These are phyloP conservation scores for Sebastes flavidus DNA, from an alignment of 2,797 vertebrate species.

Conservation along the genomic window DNA sequence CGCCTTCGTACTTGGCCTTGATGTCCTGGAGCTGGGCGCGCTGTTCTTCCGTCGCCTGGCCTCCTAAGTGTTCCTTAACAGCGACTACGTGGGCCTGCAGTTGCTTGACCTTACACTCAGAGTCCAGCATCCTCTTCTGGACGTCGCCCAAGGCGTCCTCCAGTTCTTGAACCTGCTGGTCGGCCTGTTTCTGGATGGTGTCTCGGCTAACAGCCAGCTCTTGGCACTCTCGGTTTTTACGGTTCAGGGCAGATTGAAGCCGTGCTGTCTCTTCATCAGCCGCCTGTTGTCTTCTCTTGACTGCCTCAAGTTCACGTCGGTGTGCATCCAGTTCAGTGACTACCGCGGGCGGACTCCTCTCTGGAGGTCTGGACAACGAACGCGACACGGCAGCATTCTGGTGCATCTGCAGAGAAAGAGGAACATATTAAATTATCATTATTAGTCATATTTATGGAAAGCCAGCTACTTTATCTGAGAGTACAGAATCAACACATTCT, in stretches of 20 bases:
- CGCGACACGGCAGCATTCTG: conserved; percentile 75
- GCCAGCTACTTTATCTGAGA: neutral
- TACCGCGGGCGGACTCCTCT: conserved; percentile 74
- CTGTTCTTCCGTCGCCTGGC: conserved; percentile 85
- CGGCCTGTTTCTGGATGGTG: conserved; percentile 86
- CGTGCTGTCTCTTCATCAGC: conserved; percentile 74
- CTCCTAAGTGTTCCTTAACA: conserved; percentile 91
- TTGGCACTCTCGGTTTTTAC: conserved; percentile 87
- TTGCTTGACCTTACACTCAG: conserved; percentile 95
- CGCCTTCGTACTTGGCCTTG: conserved; percentile 93
- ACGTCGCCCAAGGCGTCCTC: conserved; percentile 95
- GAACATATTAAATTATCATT: neutral
- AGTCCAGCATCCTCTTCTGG: conserved; percentile 97
- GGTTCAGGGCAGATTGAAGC: conserved; percentile 86
- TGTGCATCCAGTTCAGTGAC: conserved; percentile 73
- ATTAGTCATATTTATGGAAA: neutral
- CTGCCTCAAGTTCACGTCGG: conserved; percentile 80
- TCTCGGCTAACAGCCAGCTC: conserved; percentile 86
- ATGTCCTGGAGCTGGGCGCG: conserved; percentile 90
- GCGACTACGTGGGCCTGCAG: conserved; percentile 96
- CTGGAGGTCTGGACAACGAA: conserved; percentile 86
- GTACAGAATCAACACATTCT: neutral
- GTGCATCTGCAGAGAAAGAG: conserved; percentile 58
- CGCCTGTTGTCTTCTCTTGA: conserved; percentile 83
- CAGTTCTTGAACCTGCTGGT: conserved; percentile 91